These are phyloP conservation scores for Sycophila sp. DNA, from an alignment of 1,140 invertebrate genomes.

Conservation along the genomic window DNA sequence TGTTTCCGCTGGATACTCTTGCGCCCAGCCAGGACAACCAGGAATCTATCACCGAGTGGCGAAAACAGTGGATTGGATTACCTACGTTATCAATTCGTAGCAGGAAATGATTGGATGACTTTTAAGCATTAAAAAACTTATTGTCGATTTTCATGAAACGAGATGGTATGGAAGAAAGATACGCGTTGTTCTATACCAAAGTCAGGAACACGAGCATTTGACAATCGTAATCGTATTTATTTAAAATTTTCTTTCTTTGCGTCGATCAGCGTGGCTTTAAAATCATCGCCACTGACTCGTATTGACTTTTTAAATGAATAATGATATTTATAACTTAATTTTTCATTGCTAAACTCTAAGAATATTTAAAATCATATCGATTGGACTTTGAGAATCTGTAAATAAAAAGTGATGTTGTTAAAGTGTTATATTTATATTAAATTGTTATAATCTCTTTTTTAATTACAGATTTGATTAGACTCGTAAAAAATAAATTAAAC, in stretches of 20 bases:
- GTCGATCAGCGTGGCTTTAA: no score
- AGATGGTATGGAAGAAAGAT: background rate
- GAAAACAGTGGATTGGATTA: constrained; percentile 93
- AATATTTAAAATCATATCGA: constrained; percentile 6
- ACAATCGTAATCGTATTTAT: no score
- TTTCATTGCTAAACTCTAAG: constrained; percentile 2
- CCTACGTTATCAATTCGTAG: constrained; percentile 65
- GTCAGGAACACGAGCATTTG: background rate
- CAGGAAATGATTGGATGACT: background rate
- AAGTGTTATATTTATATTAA: constrained; percentile 11
- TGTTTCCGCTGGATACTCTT: constrained; percentile 93
- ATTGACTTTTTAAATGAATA: constrained; percentile 5
- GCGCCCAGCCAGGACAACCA: constrained; percentile 89
- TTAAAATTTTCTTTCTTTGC: no score
- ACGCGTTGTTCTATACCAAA: constrained; percentile 4
- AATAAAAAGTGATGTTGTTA: background rate
- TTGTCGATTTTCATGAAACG: background rate
- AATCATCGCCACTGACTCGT: constrained; percentile 14
- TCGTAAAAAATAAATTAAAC: background rate
- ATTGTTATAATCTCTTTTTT: constrained; percentile 3
- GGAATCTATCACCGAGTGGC: constrained; percentile 95
- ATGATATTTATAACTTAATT: constrained; percentile 3
- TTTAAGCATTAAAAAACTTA: background rate
- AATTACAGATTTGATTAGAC: constrained; percentile 16
- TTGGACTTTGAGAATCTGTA: background rate